Base-by-base conservation (phyloP, 2,888 invertebrate genomes). In the Drosophila quasianomalipes region DNA sequence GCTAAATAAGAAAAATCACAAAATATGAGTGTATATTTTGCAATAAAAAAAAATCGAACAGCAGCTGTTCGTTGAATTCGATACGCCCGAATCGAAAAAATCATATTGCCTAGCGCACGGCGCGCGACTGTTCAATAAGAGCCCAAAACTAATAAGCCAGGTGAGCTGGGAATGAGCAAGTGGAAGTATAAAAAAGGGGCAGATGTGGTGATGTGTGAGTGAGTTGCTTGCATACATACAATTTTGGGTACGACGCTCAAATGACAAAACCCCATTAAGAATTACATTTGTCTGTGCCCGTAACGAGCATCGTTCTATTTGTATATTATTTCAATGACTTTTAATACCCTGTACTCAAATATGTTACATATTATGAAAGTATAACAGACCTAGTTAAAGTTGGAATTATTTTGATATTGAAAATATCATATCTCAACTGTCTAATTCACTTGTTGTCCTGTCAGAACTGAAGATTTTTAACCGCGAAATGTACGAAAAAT, bases 241-340 rank as follows among this genome's bases (percentile, higher is more conserved):
- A 58, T 65, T 66, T 81, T 69, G 39, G 54, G 59, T 58, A 63
- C 58, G n/a, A 59, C n/a, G 47, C 61, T 70, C 64, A 88, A 91
- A 83, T 88, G 90, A 88, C 85, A 88, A 91, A 88, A 88, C 74
- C 78, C 83, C 86, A 88, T 85, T 91, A 83, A 75, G 81, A 83
- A 88, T 82, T 78, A 74, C 82, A 75, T 64, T 74, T 78, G 73
- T 60, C 62, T 75, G 71, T 64, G 64, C 60, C 52, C 63, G 39
- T 35, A 64, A 57, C 71, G 63, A 70, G 71, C 59, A 37, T 64
- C 57, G 44, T 60, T 53, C 63, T 67, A 70, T 72, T 69, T 74
- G 52, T 71, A 65, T 76, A 53, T 74, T 55, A 68, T 75, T 63
- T 67, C 73, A 76, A 67, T 61, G 73, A 49, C 54, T 59, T 81